A percentile compares a stretch with the other conserved stretches of the same genome.
Conservation (phyloP, 2,888 invertebrate genomes). For the Leptothorax acervorum region DNA sequence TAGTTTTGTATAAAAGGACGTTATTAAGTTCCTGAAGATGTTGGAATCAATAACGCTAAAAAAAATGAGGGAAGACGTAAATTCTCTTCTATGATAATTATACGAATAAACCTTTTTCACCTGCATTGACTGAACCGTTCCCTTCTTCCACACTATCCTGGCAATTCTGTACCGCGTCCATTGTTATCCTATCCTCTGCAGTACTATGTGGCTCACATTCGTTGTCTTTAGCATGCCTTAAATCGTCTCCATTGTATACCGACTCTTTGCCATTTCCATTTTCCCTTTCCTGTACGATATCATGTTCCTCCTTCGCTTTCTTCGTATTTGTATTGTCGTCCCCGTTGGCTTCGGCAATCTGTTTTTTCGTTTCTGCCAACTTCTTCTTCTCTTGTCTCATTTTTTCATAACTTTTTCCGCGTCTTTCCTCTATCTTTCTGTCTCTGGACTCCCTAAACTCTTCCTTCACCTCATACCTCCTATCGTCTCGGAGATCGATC, state of each 20-base stretch:
- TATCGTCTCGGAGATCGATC: slow-evolving; percentile 84
- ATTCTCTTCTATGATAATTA: neutral
- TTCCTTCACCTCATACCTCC: slow-evolving; percentile 81
- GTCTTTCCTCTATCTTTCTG: slow-evolving; percentile 84
- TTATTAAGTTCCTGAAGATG: slow-evolving; percentile 16
- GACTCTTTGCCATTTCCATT: neutral
- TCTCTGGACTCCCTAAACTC: slow-evolving; percentile 76
- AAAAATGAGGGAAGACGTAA: neutral
- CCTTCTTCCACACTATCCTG: slow-evolving; percentile 9
- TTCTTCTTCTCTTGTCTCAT: slow-evolving; percentile 84
- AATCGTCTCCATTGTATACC: slow-evolving; percentile 55
- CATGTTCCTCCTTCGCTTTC: slow-evolving; percentile 69
- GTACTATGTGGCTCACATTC: neutral
- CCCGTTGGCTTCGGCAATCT: slow-evolving; percentile 69
- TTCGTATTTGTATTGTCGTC: slow-evolving; percentile 71
- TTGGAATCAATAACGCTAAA: neutral
- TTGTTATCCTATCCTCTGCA: slow-evolving; percentile 22
- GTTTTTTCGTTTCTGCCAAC: slow-evolving; percentile 81
- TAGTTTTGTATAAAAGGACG: neutral
- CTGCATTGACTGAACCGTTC: slow-evolving; percentile 11
- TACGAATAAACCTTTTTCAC: slow-evolving; percentile 7
- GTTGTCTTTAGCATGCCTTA: slow-evolving; percentile 2
- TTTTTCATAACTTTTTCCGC: slow-evolving; percentile 85
- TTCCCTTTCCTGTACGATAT: slow-evolving; percentile 6
- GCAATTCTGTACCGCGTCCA: neutral